These are phyloP conservation scores for Apotomis betuletana DNA, from an alignment of 2,888 invertebrate species.

Conservation along the genomic window DNA sequence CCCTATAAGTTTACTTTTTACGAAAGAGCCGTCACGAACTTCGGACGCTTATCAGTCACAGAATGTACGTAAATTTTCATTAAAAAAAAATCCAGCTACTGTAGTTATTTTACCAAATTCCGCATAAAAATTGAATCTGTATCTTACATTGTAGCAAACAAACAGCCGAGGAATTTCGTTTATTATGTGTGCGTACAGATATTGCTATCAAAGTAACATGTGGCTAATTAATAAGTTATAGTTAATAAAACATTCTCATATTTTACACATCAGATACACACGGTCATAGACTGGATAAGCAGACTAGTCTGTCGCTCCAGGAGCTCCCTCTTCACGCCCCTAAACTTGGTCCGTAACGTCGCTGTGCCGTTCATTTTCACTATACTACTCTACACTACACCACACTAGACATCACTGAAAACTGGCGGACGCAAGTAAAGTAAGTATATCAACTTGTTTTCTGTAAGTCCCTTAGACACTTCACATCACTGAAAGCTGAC, in stretches of 20 bases:
- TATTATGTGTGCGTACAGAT: too few relatives aligned
- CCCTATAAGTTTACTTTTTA: too few relatives aligned
- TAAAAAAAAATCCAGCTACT: too few relatives aligned
- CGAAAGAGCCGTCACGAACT: too few relatives aligned
- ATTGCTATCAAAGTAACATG: neutral
- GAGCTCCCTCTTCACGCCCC: slow-evolving; percentile 90
- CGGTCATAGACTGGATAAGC: slow-evolving; percentile 91
- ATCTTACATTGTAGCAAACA: too few relatives aligned
- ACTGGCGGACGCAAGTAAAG: slow-evolving; percentile 7
- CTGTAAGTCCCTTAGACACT: slow-evolving; percentile 7
- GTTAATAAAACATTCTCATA: neutral
- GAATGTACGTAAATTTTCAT: too few relatives aligned
- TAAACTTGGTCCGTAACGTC: slow-evolving; percentile 86
- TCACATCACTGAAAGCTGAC: too few relatives aligned
- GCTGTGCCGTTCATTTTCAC: slow-evolving; percentile 81
- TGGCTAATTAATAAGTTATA: slow-evolving; percentile 1
- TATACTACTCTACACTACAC: slow-evolving; percentile 52
- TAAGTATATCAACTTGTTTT: slow-evolving; percentile 1
- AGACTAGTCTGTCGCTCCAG: slow-evolving; percentile 88
- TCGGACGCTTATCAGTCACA: too few relatives aligned
- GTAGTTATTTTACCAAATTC: too few relatives aligned
- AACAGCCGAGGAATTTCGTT: too few relatives aligned
- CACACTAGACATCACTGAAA: slow-evolving; percentile 47
- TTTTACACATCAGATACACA: slow-evolving; percentile 77
- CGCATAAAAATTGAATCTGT: too few relatives aligned